Base-by-base conservation (phyloP, 1,140 invertebrate species). In the Coptotermes formosanus region DNA sequence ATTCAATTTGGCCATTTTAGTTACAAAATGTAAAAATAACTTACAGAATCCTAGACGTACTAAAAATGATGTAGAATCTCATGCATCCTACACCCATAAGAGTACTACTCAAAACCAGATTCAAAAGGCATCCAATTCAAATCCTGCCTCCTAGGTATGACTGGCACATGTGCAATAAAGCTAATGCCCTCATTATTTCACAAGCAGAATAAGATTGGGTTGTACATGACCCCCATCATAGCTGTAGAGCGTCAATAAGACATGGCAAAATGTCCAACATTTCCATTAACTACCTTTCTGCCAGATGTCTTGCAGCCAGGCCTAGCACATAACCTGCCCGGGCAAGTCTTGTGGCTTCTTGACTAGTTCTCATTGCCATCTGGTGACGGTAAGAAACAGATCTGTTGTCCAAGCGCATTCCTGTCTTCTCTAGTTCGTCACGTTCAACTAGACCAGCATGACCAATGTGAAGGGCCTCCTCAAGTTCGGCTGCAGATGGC, bases 291-390 rank as follows among this genome's bases (percentile, higher is more conserved):
- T 30, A 86, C 85, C 75, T 75, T 16, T 89, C 16, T 89, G 92
- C 88, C 19, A 95, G 90, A 84, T 90, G 89, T 88, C 91, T 93
- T 0, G 95, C 95, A 0, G 95, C 95, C 48, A 93, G 92, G 85
- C 95, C 93, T 87, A 94, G 93, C 0, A 93, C 93, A 87, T 94
- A 93, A 9, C 94, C 95, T 2, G 92, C 90, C 4, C 93, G 90
- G 0, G 95, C 93, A 52, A 95, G 87, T 23, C 92, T 91, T 25
- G 93, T 92, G 0, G 95, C 93, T 45, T 91, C 91, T 0, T 90
- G 89, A 32, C 92, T 92, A 0, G 94, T 95, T 84, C 92, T 93
- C 2, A 95, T 91, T 0, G 95, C 94, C 52, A 93, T 91, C 88
- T 95, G 95, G 85, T 96, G 95, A 55, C 94, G 38, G 75, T 48